Evolutionary conservation across 2,797 vertebrate species (phyloP).

Genomic region (Aselliscus stoliczkanus): DNA sequence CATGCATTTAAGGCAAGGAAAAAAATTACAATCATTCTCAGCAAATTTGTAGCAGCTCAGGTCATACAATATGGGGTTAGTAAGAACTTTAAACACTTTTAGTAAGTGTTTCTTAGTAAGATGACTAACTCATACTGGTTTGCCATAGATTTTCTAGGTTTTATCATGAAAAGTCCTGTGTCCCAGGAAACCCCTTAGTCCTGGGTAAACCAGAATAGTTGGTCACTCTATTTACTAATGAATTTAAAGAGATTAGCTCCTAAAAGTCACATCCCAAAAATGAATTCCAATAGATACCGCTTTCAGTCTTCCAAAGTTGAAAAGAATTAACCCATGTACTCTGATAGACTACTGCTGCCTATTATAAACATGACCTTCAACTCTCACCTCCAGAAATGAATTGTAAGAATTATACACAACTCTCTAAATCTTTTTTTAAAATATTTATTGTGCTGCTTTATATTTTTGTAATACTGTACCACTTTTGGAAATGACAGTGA

Average conservation of each 20-base stretch:
- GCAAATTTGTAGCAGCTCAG: background rate
- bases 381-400: background rate
- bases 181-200: background rate
- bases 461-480: background rate
- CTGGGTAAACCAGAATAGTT: background rate
- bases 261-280: background rate
- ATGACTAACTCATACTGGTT: background rate
- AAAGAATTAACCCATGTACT: background rate
- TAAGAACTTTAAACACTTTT: background rate
- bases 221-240: background rate
- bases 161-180: background rate
- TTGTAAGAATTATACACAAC: background rate
- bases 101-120: background rate
- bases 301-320: background rate
- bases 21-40: slow-evolving; percentile 31
- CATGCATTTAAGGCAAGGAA: slow-evolving; percentile 16
- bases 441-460: background rate
- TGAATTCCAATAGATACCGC: background rate
- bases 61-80: background rate
- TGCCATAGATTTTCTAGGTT: background rate
- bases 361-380: background rate
- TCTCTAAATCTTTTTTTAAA: background rate
- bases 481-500: background rate
- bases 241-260: background rate
- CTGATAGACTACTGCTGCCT: background rate